A percentile compares a stretch with the other conserved stretches of the same genome.
Conservation (phyloP, 2,888 invertebrate genomes). For the Aphrophora alni region DNA sequence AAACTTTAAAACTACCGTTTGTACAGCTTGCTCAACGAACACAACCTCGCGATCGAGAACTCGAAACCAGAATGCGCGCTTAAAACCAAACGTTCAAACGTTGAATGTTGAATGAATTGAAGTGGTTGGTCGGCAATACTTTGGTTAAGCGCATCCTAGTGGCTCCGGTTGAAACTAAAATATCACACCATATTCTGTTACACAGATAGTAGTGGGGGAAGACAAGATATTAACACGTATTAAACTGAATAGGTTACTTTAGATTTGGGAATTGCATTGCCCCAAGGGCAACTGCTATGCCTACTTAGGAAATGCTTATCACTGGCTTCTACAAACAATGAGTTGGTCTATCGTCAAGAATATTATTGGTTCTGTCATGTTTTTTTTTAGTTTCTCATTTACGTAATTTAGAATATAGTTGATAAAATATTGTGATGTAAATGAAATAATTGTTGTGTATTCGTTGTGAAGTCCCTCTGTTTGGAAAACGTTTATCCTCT, state of each 20-base stretch:
- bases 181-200: neutral
- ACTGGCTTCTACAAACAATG: too few relatives aligned
- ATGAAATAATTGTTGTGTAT: too few relatives aligned
- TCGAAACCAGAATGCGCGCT: neutral
- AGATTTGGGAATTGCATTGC: too few relatives aligned
- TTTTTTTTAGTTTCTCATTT: too few relatives aligned
- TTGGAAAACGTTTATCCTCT: too few relatives aligned
- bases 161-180: neutral
- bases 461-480: too few relatives aligned
- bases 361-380: too few relatives aligned
- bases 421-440: too few relatives aligned
- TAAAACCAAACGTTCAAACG: neutral
- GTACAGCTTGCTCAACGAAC: neutral
- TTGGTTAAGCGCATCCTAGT: neutral
- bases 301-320: too few relatives aligned
- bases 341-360: too few relatives aligned
- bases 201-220: neutral
- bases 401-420: too few relatives aligned
- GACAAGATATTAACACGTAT: neutral
- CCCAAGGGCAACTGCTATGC: too few relatives aligned
- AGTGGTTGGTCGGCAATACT: neutral
- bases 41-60: neutral
- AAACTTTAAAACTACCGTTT: neutral
- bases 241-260: neutral
- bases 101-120: slow-evolving; percentile 6